Evolutionary conservation across 2,888 invertebrate genomes (phyloP).

Genomic region (Strigamia crassipes): DNA sequence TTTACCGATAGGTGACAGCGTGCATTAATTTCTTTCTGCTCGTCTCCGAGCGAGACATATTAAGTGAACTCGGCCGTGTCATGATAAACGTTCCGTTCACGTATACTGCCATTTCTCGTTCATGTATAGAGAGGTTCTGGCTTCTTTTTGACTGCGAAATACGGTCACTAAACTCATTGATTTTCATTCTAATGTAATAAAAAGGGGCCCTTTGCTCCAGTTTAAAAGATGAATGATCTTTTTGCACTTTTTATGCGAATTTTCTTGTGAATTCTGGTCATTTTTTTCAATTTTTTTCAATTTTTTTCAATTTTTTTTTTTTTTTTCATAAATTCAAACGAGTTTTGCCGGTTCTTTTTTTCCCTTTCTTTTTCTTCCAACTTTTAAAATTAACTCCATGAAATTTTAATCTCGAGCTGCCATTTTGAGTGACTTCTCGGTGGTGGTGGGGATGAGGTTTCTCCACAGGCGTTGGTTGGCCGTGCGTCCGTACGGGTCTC

Average conservation of each 20-base stretch:
- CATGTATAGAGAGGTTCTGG: too few species aligned
- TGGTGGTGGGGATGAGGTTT: not conserved
- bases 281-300: too few species aligned
- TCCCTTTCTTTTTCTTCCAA: not conserved
- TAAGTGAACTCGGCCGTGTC: constrained; percentile 42
- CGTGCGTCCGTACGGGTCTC: constrained; percentile 27
- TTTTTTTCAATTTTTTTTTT: too few species aligned
- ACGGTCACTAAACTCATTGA: constrained; percentile 27
- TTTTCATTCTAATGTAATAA: constrained; percentile 32
- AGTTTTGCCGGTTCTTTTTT: not conserved
- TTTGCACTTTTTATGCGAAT: not conserved
- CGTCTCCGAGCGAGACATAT: constrained; percentile 24
- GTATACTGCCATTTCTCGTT: not conserved
- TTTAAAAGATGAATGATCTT: constrained; percentile 30
- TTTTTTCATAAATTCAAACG: not conserved
- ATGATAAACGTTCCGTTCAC: constrained; percentile 35
- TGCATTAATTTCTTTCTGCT: constrained; percentile 33
- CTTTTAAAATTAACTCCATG: constrained; percentile 7
- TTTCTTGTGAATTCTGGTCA: not conserved
- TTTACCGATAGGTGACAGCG: constrained; percentile 40
- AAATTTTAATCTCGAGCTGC: constrained; percentile 37
- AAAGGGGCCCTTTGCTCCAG: not conserved
- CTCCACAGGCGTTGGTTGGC: constrained; percentile 19
- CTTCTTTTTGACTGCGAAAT: not conserved
- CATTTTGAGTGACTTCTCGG: constrained; percentile 34